Percentiles rank a stretch among this genome's conserved stretches.
Conservation (phyloP, 1,140 invertebrate genomes). For the Zaprionus inermis region DNA sequence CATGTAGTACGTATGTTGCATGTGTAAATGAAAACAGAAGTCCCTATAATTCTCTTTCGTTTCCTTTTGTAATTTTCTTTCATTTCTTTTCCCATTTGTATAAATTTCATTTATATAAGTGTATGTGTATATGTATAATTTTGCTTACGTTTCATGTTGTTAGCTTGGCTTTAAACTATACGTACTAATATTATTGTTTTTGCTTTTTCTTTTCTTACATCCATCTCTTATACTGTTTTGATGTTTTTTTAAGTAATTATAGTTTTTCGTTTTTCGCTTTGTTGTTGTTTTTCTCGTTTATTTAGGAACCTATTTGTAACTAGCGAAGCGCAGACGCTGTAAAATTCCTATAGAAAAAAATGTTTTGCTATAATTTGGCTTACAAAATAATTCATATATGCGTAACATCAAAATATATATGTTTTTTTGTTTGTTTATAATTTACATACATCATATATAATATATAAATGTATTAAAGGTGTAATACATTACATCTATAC, state of each 20-base stretch:
- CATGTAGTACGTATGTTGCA: background rate
- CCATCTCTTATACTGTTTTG: constrained; percentile 48
- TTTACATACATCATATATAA: constrained; percentile 48
- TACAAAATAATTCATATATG: constrained; percentile 77
- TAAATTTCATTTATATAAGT: constrained; percentile 72
- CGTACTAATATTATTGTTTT: constrained; percentile 69
- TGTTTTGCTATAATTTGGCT: constrained; percentile 74
- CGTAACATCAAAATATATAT: constrained; percentile 77
- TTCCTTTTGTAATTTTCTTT: constrained; percentile 33
- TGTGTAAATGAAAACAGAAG: constrained; percentile 43
- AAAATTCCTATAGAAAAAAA: constrained; percentile 71
- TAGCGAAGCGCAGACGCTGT: constrained; percentile 67
- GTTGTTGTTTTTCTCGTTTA: constrained; percentile 44
- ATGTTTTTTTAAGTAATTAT: constrained; percentile 11
- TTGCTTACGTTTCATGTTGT: constrained; percentile 57
- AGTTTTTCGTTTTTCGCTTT: constrained; percentile 30
- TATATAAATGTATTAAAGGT: constrained; percentile 27
- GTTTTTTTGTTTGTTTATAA: constrained; percentile 12
- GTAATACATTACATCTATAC: constrained; percentile 22
- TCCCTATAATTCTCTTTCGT: constrained; percentile 19
- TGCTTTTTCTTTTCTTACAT: constrained; percentile 48
- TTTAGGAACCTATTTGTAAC: constrained; percentile 81
- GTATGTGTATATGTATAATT: constrained; percentile 47
- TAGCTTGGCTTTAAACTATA: constrained; percentile 78
- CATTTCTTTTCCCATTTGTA: constrained; percentile 42